These are phyloP conservation scores for Odontothrips loti DNA, from an alignment of 2,888 invertebrate genomes.

Conservation along the genomic window DNA sequence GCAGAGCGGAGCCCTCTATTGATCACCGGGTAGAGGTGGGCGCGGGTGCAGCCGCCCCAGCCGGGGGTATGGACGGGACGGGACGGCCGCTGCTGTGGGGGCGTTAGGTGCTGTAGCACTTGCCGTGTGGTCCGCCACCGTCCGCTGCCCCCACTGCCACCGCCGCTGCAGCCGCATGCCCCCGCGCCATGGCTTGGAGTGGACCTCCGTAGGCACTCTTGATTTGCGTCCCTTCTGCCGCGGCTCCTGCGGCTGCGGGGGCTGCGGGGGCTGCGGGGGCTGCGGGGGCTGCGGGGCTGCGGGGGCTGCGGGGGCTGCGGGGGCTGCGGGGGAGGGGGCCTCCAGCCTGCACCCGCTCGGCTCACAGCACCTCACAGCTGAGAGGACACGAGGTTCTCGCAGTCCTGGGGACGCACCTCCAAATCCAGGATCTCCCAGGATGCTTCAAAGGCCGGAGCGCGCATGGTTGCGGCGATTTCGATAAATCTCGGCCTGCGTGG, in stretches of 20 bases:
- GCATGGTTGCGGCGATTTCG: too few species aligned
- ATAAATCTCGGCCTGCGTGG: too few species aligned
- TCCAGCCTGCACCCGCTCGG: too few species aligned
- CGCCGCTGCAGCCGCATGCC: not conserved
- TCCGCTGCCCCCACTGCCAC: not conserved
- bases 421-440: too few species aligned
- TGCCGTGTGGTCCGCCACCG: not conserved
- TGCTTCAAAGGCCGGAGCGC: too few species aligned
- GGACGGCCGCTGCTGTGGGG: not conserved
- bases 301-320: too few species aligned
- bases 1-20: conserved; percentile 12
- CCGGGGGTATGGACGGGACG: not conserved
- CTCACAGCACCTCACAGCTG: too few species aligned
- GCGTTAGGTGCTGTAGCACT: not conserved
- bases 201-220: not conserved
- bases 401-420: too few species aligned
- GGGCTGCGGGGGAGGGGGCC: too few species aligned
- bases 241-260: not conserved
- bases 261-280: too few species aligned
- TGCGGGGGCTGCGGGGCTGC: too few species aligned
- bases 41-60: not conserved
- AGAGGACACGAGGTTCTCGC: too few species aligned
- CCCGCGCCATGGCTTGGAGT: not conserved
- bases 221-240: not conserved
- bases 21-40: not conserved